Percentiles rank a stretch among this genome's conserved stretches.
Evolutionary conservation across 2,797 vertebrate species (phyloP).

Genomic region (Micrastur ruficollis): DNA sequence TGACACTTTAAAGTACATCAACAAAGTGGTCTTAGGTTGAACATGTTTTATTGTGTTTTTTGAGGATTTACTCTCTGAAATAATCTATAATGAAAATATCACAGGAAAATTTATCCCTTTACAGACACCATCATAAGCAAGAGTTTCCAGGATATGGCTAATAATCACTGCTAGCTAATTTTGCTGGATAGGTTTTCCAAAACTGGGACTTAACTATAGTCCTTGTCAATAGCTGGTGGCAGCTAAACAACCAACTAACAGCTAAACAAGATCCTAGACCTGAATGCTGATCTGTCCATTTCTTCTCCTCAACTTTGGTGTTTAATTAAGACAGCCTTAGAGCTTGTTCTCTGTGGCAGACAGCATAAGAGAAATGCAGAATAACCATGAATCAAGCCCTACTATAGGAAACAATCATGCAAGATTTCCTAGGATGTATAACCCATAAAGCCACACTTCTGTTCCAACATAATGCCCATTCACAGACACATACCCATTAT

Average conservation of each 20-base stretch:
- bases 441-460: neutral
- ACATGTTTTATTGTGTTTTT: neutral
- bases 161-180: neutral
- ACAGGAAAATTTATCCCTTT: neutral
- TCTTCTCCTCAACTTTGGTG: neutral
- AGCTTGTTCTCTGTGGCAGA: neutral
- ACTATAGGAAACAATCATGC: neutral
- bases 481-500: fast-evolving
- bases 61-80: neutral
- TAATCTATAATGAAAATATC: neutral
- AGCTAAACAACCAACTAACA: neutral
- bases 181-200: neutral
- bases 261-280: too few species aligned
- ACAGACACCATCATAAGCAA: neutral
- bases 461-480: neutral
- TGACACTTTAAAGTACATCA: constrained; percentile 6
- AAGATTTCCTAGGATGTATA: neutral
- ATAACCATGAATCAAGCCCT: neutral
- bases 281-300: neutral
- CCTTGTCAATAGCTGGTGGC: neutral
- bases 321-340: neutral
- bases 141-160: neutral
- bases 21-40: constrained; percentile 27
- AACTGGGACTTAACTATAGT: neutral
- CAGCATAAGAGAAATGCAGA: neutral